Evolutionary conservation across 2,888 invertebrate genomes (phyloP), one percentile per base, ranked within the genome.

Genomic region (Heliconius sara): DNA sequence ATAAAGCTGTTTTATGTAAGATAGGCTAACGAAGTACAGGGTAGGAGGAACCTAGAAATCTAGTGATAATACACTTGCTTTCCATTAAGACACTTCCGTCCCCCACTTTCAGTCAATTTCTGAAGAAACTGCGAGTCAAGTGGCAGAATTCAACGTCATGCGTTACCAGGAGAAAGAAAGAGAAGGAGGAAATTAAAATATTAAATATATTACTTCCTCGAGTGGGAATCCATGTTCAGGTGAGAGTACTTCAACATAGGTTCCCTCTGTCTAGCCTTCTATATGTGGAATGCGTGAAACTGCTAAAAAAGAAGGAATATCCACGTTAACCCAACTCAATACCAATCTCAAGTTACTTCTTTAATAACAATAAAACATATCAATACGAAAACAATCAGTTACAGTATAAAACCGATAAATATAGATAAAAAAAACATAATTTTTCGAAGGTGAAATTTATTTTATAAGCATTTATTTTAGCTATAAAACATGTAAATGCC

Each of bases 301-400:
- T 13, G 12, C 25, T 57, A 63, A 63, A 63, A 25, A 63, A 13
- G 22, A 75, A 72, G 73, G 30, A 27, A 66, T 79, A 76, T 87
- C 87, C 84, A 81, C 60, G 67, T 25, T 60, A 85, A 73, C 80
- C 84, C 70, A 81, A 76, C 81, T 75, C 66, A 43, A 74, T 79
- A 65, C 77, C 81, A 82, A 85, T 86, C 85, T 85, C 83, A 87
- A 88, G 86, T 88, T 90, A 91, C 88, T 85, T 79, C 82, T 81
- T 85, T 85, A 90, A 93, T 93, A 93, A 93, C 90, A 88, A 89
- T 94, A 92, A 93, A 93, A 89, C 89, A 92, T 84, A 84, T 84
- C 83, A 84, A 84, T 84, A 84, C 82, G 43, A 83, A 84, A 84
- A 84, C 84, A 85, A 85, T 85, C 83, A 83, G 73, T 83, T 78